Conservation (phyloP, 1,140 invertebrate species). For the Brevipalpus yothersi region DNA sequence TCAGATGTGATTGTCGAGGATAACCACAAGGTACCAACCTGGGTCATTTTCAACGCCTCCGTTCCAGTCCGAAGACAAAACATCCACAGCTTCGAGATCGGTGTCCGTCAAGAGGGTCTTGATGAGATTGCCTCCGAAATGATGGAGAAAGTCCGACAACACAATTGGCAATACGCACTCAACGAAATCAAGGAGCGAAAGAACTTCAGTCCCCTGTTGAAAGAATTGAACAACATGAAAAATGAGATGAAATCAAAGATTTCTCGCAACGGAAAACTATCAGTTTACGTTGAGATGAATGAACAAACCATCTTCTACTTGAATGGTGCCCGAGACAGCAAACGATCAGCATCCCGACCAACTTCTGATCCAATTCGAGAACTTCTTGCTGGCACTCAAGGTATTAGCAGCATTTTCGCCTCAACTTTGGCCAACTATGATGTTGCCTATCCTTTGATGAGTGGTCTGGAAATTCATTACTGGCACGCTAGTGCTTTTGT, state of each 20-base stretch:
- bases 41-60: not conserved
- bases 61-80: not conserved
- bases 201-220: not conserved
- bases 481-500: not conserved
- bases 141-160: not conserved
- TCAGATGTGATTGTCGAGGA: not conserved
- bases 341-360: too few species aligned
- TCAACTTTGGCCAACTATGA: too few species aligned
- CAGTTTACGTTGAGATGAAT: not conserved
- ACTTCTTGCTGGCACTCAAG: too few species aligned
- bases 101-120: not conserved
- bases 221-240: not conserved
- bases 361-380: too few species aligned
- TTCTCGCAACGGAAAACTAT: not conserved
- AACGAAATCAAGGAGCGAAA: not conserved
- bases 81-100: not conserved
- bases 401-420: too few species aligned
- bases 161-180: not conserved
- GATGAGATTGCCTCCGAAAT: not conserved
- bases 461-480: not conserved
- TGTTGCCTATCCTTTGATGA: too few species aligned
- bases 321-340: not conserved
- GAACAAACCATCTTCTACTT: not conserved
- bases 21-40: not conserved
- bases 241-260: not conserved